Evolutionary conservation across 2,113 vertebrate species (phyloP), one percentile per base, ranked within the genome.

Genomic region (Numida meleagris): DNA sequence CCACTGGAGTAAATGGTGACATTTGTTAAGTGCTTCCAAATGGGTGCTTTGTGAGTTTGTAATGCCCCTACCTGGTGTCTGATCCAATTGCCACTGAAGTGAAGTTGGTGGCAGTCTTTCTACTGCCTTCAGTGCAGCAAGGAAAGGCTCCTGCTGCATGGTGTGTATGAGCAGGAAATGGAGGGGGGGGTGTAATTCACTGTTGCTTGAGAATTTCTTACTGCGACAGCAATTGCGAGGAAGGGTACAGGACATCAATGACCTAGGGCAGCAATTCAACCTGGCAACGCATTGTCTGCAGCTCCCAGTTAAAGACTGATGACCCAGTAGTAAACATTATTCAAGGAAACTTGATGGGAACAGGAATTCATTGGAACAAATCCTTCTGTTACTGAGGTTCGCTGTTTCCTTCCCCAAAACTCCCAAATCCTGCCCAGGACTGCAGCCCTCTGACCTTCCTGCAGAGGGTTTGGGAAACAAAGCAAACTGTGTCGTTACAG

Each of bases 41-140:
- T 36, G 4, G 53, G n/a, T 0, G 4, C 33, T 51, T n/a, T 45
- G 57, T 67, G 86, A 42, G 15, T 92, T 82, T 68, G 61, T 1
- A 0, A 1, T 50, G 0, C 21, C 19, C 33, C 42, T 62, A 2
- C 24, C 34, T 31, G 7, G 29, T 9, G 8, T 34, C 61, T 68
- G 43, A 36, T n/a, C 20, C 57, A 55, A 21, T 40, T 82, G 50
- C 33, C 34, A 10, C 46, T 62, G 73, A 71, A 77, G 42, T 4
- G 1, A 42, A 72, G 51, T 7, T 68, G 36, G 38, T 40, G 46
- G 38, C 72, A 81, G 65, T 10, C 57, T 51, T 86, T 72, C 43
- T 59, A 0, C 42, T 9, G 12, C 18, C 20, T n/a, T 40, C 38
- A 50, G 50, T 2, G 17, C 13, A 3, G 40, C 17, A 45, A 25